Evolutionary conservation across 2,113 vertebrate genomes (phyloP), one percentile per base, ranked within the genome.

Genomic region (Pholis gunnellus): DNA sequence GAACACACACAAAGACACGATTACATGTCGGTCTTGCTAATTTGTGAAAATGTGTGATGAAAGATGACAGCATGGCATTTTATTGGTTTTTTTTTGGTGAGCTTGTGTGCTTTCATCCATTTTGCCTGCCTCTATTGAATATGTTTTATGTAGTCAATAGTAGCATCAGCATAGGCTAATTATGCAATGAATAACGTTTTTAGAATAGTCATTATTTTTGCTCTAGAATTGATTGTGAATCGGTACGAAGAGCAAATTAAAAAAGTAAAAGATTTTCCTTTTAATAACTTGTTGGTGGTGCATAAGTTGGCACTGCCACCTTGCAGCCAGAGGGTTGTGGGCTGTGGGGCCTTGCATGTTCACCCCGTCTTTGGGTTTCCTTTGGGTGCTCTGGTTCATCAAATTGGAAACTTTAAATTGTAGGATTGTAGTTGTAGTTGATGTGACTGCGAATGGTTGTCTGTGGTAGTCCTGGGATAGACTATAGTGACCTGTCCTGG

Each of bases 1-100:
- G 85, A 70, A 80, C 72, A 85, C 67, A 87, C 87, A 70, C 79
- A 57, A 70, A 79, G 54, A 75, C 57, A 50, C 15, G 40, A 85
- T 72, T 78, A 79, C 31, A 56, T 4, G 44, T 54, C 60, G 48
- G 38, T 38, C 6, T 27, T 17, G 56, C 61, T 59, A 50, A 84
- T 75, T 44, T 75, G 64, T 63, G 44, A 79, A 74, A 74, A 54
- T 34, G 0, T 50, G 44, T 36, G 46, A 63, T 80, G 31, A 46
- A 14, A 69, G 15, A 5, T 50, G 29, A 22, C n/a, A 31, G 44
- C n/a, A 27, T 10, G 0, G 44, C 22, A 48, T 76, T 67, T 52
- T 59, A 17, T 18, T 0, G 52, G 9, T 17, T 34, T 34, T 17
- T 52, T 10, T 57, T 29, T 66, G n/a, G 14, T 48, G 5, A 61